These are phyloP conservation scores for Gryon sp. DNA, from an alignment of 1,140 invertebrate species.

Conservation along the genomic window DNA sequence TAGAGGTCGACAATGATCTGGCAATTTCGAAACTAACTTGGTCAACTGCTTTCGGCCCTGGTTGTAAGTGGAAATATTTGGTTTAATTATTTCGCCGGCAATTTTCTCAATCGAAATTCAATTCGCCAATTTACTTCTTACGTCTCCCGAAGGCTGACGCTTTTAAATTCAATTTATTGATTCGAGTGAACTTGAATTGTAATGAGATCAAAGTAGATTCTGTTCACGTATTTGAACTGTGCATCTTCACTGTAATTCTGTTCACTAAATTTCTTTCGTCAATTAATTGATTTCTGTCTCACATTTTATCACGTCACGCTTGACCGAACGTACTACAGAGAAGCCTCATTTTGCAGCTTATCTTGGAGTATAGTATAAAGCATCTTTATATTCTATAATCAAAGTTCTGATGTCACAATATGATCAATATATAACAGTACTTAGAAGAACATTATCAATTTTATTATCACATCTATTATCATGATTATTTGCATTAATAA, in stretches of 20 bases:
- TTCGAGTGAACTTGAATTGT: constrained; percentile 43
- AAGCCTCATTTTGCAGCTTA: neutral
- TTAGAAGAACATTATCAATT: too few relatives aligned
- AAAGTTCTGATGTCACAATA: too few relatives aligned
- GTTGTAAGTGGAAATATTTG: constrained; percentile 21
- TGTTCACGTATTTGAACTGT: constrained; percentile 9
- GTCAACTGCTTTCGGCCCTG: constrained; percentile 13
- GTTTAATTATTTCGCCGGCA: constrained; percentile 13
- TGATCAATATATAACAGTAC: too few relatives aligned
- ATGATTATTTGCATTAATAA: too few relatives aligned
- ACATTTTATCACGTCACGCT: constrained; percentile 2
- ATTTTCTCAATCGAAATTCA: constrained; percentile 2
- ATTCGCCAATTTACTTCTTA: neutral
- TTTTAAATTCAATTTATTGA: constrained; percentile 38
- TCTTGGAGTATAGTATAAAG: too few relatives aligned
- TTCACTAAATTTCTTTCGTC: constrained; percentile 16
- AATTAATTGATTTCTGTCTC: constrained; percentile 24
- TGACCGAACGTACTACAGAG: neutral
- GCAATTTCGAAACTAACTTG: constrained; percentile 25
- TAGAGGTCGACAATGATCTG: constrained; percentile 44
- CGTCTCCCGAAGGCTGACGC: neutral
- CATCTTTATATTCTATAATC: too few relatives aligned
- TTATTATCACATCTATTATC: too few relatives aligned
- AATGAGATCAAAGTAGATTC: constrained; percentile 31
- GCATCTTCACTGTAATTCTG: constrained; percentile 13